These are phyloP conservation scores for Columba guinea DNA, from an alignment of 2,797 vertebrate genomes.

Conservation along the genomic window DNA sequence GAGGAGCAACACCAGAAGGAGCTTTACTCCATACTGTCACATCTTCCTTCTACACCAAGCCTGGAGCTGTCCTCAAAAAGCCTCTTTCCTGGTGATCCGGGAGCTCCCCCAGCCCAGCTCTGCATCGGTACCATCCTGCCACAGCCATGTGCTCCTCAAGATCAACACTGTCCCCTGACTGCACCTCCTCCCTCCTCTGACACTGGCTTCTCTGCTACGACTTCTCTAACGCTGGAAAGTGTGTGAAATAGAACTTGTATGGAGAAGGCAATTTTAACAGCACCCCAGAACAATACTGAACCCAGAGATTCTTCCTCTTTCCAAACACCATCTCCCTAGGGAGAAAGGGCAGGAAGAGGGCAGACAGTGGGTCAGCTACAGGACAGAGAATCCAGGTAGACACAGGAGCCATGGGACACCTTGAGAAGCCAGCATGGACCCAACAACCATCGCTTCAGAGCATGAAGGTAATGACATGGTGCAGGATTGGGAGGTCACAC, in stretches of 20 bases:
- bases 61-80: background rate
- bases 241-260: accelerated
- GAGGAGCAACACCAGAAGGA: background rate
- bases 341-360: background rate
- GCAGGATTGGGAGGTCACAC: background rate
- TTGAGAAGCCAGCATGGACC: background rate
- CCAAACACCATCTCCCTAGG: background rate
- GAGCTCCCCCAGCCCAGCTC: background rate
- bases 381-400: background rate
- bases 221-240: background rate
- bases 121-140: background rate
- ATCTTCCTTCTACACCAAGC: background rate
- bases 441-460: background rate
- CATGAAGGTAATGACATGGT: background rate
- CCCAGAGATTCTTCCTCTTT: background rate
- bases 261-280: background rate
- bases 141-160: background rate
- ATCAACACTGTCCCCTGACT: background rate
- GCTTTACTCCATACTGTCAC: background rate
- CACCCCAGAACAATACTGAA: background rate
- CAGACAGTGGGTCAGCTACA: background rate
- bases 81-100: background rate
- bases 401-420: background rate
- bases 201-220: background rate
- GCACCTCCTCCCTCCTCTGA: background rate